These are phyloP conservation scores for Orchestes rusci DNA, from an alignment of 2,888 invertebrate genomes.

Conservation along the genomic window DNA sequence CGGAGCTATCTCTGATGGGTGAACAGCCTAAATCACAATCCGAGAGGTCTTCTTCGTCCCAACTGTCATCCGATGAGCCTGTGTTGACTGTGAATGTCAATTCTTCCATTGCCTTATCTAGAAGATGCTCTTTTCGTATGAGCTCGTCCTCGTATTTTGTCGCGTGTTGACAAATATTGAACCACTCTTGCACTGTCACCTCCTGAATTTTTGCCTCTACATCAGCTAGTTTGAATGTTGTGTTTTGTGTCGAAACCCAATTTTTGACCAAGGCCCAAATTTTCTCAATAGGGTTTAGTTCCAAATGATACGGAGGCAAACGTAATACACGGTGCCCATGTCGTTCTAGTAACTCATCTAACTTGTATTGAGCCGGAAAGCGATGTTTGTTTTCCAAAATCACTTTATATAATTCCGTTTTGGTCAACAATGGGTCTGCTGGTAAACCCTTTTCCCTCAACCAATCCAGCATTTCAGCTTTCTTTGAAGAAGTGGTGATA, in stretches of 20 bases:
- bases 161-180: conserved; percentile 6
- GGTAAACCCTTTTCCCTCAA: conserved; percentile 26
- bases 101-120: conserved; percentile 8
- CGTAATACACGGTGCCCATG: conserved; percentile 32
- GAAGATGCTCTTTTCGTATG: conserved; percentile 9
- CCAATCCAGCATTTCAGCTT: conserved; percentile 27
- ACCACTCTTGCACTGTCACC: conserved; percentile 7
- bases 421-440: conserved; percentile 22
- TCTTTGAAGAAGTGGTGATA: conserved; percentile 16
- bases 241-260: conserved; percentile 5
- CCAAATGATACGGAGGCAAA: conserved; percentile 35
- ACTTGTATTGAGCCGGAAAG: too few relatives aligned
- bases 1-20: too few relatives aligned
- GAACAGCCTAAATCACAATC: too few relatives aligned
- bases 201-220: conserved; percentile 7
- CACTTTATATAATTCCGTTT: too few relatives aligned
- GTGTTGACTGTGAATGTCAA: conserved; percentile 10
- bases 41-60: not conserved
- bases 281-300: conserved; percentile 34
- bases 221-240: conserved; percentile 9
- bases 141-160: not conserved
- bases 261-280: conserved; percentile 27
- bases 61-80: conserved; percentile 7
- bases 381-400: too few relatives aligned
- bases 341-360: conserved; percentile 30